A percentile compares a stretch with the other conserved stretches of the same genome.
These are phyloP conservation scores for Zaprionus camerounensis DNA, from an alignment of 1,140 invertebrate genomes.

Conservation along the genomic window DNA sequence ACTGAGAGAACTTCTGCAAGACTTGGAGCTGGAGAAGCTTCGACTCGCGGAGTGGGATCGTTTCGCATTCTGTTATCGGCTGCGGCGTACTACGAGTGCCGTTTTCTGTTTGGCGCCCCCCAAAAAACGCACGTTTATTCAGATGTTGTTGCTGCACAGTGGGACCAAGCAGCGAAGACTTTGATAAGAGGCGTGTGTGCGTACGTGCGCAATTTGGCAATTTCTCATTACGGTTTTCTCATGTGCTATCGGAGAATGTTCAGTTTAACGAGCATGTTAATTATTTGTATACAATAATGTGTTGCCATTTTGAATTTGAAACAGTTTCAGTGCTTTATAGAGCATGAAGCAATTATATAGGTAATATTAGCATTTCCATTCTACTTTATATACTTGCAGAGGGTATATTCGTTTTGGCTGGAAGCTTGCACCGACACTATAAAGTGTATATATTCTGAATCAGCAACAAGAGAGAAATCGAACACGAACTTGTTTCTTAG, in stretches of 20 bases:
- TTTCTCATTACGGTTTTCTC: background rate
- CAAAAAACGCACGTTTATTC: conserved; percentile 43
- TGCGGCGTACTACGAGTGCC: conserved; percentile 36
- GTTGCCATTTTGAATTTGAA: background rate
- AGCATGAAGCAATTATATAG: conserved; percentile 1
- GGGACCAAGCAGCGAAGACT: conserved; percentile 2
- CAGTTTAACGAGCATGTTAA: background rate
- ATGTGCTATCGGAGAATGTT: background rate
- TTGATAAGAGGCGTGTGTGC: conserved; percentile 13
- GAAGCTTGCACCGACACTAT: too few species aligned
- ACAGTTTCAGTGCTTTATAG: background rate
- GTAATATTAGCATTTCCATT: background rate
- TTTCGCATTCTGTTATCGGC: conserved; percentile 30
- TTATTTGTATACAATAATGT: background rate
- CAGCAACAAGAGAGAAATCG: too few species aligned
- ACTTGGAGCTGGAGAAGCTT: background rate
- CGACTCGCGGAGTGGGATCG: background rate
- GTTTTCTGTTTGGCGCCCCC: conserved; percentile 11
- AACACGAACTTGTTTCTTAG: too few species aligned
- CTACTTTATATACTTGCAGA: too few species aligned
- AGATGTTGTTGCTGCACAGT: conserved; percentile 20
- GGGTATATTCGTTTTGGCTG: too few species aligned
- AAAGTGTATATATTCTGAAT: too few species aligned
- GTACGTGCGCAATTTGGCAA: conserved; percentile 1
- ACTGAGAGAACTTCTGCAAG: background rate